phyloP scores from a whole-genome alignment of 1,140 invertebrate genomes.

The Berghia stephanieae region DNA sequence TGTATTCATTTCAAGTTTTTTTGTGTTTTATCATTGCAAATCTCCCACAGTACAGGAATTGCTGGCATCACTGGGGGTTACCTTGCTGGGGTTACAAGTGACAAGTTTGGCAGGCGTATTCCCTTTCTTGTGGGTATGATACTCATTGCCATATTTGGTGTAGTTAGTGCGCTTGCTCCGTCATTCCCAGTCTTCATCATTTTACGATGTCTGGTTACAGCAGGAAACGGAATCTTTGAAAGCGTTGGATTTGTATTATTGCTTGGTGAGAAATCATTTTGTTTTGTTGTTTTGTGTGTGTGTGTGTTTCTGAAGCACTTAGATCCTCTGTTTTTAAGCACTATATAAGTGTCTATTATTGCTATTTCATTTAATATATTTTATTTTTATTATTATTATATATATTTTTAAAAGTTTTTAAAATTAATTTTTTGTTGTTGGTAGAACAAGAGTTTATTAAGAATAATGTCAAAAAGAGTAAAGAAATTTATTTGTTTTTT shows the following conservation, averaged over 20 bases:
- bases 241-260: conserved; percentile 52
- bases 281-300: too few species aligned
- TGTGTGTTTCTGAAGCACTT: background rate
- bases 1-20: too few species aligned
- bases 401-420: too few species aligned
- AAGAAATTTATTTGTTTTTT: too few species aligned
- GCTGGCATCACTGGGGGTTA: conserved; percentile 52
- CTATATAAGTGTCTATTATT: background rate
- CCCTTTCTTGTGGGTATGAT: conserved; percentile 48
- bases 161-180: conserved; percentile 48
- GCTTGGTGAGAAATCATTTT: conserved; percentile 47
- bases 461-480: too few species aligned
- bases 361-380: background rate
- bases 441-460: too few species aligned
- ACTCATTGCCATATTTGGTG: conserved; percentile 46
- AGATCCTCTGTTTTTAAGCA: background rate
- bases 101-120: conserved; percentile 50
- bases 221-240: conserved; percentile 54
- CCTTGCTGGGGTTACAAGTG: conserved; percentile 53
- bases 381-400: too few species aligned
- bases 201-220: conserved; percentile 46
- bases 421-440: too few species aligned
- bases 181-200: conserved; percentile 49
- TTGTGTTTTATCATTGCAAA: too few species aligned
- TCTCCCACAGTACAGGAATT: conserved; percentile 42